Conservation (phyloP, 1,140 invertebrate species). For the Drosophila nigrodunni region DNA sequence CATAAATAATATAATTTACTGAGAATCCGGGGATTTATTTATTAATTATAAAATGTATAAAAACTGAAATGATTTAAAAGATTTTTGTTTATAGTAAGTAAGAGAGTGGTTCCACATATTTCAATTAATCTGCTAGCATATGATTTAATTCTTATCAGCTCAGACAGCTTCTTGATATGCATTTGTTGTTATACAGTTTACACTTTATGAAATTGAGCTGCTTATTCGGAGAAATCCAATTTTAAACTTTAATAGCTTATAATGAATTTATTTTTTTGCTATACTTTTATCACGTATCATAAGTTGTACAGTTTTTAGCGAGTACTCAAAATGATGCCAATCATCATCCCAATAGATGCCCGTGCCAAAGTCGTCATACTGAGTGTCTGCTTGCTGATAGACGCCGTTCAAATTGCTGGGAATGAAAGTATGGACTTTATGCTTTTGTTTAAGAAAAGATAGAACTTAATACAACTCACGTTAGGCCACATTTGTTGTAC, state of each 20-base stretch:
- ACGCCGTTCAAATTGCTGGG: conserved; percentile 36
- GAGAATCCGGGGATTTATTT: neutral
- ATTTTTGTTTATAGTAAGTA: no score
- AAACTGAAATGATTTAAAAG: no score
- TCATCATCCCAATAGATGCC: conserved; percentile 19
- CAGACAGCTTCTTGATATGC: no score
- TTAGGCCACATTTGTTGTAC: conserved; percentile 10
- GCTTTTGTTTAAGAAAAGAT: neutral
- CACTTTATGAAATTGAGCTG: no score
- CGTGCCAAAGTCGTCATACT: neutral
- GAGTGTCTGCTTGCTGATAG: neutral
- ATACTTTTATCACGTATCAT: conserved; percentile 20
- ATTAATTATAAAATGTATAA: neutral
- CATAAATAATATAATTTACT: conserved; percentile 2
- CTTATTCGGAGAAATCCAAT: no score
- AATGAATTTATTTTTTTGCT: neutral
- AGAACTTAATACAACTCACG: neutral
- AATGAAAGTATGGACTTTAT: neutral
- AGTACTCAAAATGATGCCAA: neutral
- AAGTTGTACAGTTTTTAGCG: conserved; percentile 25
- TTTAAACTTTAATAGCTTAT: no score
- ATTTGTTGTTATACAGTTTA: no score
- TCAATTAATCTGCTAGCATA: no score
- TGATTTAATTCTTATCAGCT: no score
- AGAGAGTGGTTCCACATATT: no score